These are phyloP conservation scores for Trialeurodes vaporariorum DNA, from an alignment of 1,140 invertebrate genomes.

Conservation along the genomic window DNA sequence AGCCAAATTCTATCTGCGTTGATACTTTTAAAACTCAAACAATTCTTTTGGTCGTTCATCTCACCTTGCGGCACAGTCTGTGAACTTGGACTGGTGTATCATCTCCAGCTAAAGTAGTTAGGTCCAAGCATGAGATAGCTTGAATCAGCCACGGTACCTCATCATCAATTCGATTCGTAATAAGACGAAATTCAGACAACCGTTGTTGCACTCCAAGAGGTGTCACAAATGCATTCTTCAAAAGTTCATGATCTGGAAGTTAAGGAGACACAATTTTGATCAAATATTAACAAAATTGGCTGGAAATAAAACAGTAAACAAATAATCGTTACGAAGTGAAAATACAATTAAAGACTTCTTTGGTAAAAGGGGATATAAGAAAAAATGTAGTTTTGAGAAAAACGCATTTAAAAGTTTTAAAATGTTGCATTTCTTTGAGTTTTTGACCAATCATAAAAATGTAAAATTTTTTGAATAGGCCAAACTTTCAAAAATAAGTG, in stretches of 20 bases:
- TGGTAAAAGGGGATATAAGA: no score
- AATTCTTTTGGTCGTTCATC: background rate
- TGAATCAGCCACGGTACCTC: background rate
- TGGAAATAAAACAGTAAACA: no score
- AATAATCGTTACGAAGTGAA: no score
- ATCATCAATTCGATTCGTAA: background rate
- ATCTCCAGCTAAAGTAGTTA: background rate
- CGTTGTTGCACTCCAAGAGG: background rate
- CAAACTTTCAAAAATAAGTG: no score
- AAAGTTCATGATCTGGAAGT: background rate
- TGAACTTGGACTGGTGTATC: background rate
- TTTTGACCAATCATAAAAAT: no score
- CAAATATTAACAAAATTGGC: no score
- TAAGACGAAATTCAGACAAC: background rate
- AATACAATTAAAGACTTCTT: no score
- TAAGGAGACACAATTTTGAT: background rate
- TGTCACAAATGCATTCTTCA: background rate
- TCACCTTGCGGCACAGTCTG: background rate
- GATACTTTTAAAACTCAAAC: background rate
- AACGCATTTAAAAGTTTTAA: no score
- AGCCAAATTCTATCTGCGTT: background rate
- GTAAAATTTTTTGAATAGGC: no score
- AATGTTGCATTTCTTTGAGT: no score
- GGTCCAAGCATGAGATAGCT: background rate
- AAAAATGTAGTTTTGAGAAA: no score